Conservation (phyloP, 2,888 invertebrate genomes). For the Parelbella ahira region DNA sequence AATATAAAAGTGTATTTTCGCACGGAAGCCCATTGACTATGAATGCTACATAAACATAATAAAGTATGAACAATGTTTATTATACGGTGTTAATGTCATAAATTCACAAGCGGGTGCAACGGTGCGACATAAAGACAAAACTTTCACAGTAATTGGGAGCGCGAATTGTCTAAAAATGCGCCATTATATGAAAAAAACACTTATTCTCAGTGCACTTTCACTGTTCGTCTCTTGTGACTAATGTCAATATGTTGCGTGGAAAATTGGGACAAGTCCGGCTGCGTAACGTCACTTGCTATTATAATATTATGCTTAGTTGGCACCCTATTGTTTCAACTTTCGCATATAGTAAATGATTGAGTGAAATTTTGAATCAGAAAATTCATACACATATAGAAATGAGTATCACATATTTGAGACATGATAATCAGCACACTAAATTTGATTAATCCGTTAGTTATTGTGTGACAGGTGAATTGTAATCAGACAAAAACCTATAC, state of each 20-base stretch:
- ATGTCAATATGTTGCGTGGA: constrained; percentile 14
- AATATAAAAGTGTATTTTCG: constrained; percentile 8
- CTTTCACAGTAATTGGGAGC: constrained; percentile 35
- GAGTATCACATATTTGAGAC: no score
- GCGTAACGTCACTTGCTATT: no score
- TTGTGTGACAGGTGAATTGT: no score
- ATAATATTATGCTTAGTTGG: no score
- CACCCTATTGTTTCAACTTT: no score
- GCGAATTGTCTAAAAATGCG: constrained; percentile 29
- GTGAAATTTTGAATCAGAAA: no score
- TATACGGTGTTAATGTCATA: constrained; percentile 1
- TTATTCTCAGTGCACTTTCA: constrained; percentile 30
- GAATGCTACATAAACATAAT: constrained; percentile 15
- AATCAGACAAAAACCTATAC: no score
- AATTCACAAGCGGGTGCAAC: constrained; percentile 26
- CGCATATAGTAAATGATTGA: no score
- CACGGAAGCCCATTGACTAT: constrained; percentile 9
- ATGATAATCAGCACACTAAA: no score
- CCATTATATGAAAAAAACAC: constrained; percentile 24
- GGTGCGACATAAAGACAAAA: constrained; percentile 29
- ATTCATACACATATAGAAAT: no score
- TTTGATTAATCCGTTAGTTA: no score
- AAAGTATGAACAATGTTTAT: constrained; percentile 19
- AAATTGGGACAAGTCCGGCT: constrained; percentile 26
- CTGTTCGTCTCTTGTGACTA: constrained; percentile 25